Evolutionary conservation across 2,113 vertebrate genomes (phyloP).

Genomic region (Petrocephalus microphthalmus): DNA sequence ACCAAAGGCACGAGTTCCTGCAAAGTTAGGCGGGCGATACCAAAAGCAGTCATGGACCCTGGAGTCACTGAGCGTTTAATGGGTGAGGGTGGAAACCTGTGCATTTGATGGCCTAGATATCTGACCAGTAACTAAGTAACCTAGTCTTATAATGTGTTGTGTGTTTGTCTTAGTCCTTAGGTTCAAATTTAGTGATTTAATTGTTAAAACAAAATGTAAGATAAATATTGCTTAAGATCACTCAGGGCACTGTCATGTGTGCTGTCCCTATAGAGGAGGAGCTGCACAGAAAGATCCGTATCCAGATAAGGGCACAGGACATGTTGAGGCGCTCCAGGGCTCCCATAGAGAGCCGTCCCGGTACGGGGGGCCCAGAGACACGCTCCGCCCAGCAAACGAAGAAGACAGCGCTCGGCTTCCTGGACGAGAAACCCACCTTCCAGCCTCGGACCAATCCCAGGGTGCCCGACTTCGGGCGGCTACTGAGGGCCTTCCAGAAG

Average conservation of each 20-base stretch:
- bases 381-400: conserved; percentile 61
- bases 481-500: conserved; percentile 75
- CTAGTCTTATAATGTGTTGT: neutral
- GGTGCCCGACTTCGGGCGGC: conserved; percentile 74
- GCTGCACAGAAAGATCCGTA: conserved; percentile 64
- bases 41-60: conserved; percentile 57
- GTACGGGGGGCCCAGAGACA: conserved; percentile 39
- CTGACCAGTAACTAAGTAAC: neutral
- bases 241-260: neutral
- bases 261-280: conserved; percentile 66
- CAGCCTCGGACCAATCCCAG: conserved; percentile 69
- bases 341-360: conserved; percentile 41
- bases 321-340: conserved; percentile 52
- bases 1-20: conserved; percentile 43
- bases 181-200: neutral
- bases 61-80: conserved; percentile 63
- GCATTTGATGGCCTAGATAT: neutral
- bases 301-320: conserved; percentile 66
- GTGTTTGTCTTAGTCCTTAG: neutral
- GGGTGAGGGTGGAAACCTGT: conserved; percentile 54
- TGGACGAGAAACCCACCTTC: conserved; percentile 76
- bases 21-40: conserved; percentile 43
- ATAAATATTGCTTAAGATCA: neutral
- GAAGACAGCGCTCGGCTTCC: conserved; percentile 67
- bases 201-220: neutral